Base-by-base conservation (phyloP, 2,797 vertebrate species). In the Rousettus madagascariensis region DNA sequence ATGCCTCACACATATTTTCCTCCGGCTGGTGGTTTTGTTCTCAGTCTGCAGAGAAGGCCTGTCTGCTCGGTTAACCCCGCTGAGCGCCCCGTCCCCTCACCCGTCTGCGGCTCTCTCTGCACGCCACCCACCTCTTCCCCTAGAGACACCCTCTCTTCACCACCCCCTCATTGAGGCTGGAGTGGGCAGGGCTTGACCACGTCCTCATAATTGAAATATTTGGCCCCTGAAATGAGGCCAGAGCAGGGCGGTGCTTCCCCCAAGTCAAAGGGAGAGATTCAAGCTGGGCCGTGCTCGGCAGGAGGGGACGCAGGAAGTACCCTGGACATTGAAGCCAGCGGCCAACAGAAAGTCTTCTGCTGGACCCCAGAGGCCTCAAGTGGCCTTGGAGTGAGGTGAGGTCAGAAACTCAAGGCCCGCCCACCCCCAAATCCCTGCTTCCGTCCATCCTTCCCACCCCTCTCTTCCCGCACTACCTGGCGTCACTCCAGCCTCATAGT, bases 121-220 rank as follows among this genome's bases (percentile, higher is more conserved):
- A 49, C 3, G 2, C 53, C n/a, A 11, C 68, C 85, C 87, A 59
- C 71, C 78, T 24, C 55, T 49, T 6, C 43, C 59, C 61, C 55
- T 13, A 19, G 74, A 77, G 86, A 82, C 78, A 51, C 53, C 68
- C 59, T 71, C 78, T 77, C 90, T 51, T 38, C 24, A 8, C 53
- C 19, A 41, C 69, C 75, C 12, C 57, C 59, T 80, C 87, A 30
- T 0, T 19, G 77, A 89, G 80, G 65, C 92, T 53, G 63, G 66
- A 89, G 95, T 71, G 53, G 94, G 86, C 95, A 71, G 90, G 80
- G 69, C 65, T 92, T 87, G 88, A 94, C 97, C 95, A 22, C 55
- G 66, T 89, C 88, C 92, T 97, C 95, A 96, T 94, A 95, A 96
- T 86, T 96, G 95, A 95, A 97, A 95, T 96, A 96, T 78, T 94